Conservation (phyloP, 2,797 vertebrate species). For the Lagocephalus sceleratus region DNA sequence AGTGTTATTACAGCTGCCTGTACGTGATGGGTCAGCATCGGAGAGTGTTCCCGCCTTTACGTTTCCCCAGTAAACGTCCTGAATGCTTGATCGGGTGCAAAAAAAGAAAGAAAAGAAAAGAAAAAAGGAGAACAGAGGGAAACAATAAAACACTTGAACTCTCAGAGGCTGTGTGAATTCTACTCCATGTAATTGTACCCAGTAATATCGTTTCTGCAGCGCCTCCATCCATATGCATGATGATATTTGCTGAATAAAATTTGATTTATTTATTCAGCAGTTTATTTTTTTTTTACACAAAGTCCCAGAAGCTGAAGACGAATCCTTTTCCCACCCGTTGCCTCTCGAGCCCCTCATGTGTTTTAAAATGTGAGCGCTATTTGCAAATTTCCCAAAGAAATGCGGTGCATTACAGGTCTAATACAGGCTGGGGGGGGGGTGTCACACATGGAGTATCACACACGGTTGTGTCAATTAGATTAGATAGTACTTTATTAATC, state of each 20-base stretch:
- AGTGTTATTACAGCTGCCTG: slow-evolving; percentile 5
- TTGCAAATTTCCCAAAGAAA: background rate
- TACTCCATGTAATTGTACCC: background rate
- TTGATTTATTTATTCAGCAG: slow-evolving; percentile 1
- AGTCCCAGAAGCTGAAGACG: background rate
- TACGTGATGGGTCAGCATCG: slow-evolving; percentile 15
- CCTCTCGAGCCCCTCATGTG: background rate
- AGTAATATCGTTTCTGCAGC: slow-evolving; percentile 1
- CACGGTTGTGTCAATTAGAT: too few relatives aligned
- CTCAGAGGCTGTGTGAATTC: background rate
- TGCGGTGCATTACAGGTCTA: too few relatives aligned
- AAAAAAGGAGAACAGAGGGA: too few relatives aligned
- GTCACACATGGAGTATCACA: too few relatives aligned
- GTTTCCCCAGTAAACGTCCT: slow-evolving; percentile 7
- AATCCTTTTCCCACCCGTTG: slow-evolving; percentile 2
- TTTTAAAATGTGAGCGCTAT: slow-evolving; percentile 11
- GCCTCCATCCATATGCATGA: background rate
- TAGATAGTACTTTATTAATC: too few relatives aligned
- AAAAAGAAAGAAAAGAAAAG: slow-evolving; percentile 11
- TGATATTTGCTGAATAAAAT: background rate
- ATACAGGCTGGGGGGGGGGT: too few relatives aligned
- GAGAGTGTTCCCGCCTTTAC: slow-evolving; percentile 2
- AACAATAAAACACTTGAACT: background rate
- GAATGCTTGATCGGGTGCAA: slow-evolving; percentile 3
- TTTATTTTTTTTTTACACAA: background rate